A percentile compares a stretch with the other conserved stretches of the same genome.
Conservation (phyloP, 2,797 vertebrate species). For the Sebastes kiyomatsui region DNA sequence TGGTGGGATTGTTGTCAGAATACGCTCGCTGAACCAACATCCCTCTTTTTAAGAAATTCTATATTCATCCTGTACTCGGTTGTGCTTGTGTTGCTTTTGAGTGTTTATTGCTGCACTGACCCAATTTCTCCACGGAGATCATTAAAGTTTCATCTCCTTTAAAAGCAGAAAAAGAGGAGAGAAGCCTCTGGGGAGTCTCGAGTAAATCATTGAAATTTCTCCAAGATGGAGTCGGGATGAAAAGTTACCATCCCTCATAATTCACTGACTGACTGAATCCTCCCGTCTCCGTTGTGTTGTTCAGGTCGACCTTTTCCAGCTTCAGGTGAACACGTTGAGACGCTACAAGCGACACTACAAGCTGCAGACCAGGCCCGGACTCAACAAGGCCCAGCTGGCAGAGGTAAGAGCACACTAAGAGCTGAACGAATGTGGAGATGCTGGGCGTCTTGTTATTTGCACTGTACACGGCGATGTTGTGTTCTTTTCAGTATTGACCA, state of each 20-base stretch:
- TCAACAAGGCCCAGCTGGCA: slow-evolving; percentile 98
- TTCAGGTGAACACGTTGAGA: slow-evolving; percentile 96
- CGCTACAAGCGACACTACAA: slow-evolving; percentile 99
- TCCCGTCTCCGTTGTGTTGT: slow-evolving; percentile 1
- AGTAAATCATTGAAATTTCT: neutral
- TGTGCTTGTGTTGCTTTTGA: neutral
- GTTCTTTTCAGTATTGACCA: neutral
- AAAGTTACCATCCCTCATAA: neutral
- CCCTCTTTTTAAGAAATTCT: neutral
- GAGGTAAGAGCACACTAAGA: slow-evolving; percentile 72
- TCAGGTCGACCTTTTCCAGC: slow-evolving; percentile 98
- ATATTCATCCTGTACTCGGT: neutral
- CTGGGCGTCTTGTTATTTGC: neutral
- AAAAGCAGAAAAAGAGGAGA: neutral
- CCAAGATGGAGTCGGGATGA: neutral
- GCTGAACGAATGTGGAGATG: too few relatives aligned
- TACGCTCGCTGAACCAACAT: neutral
- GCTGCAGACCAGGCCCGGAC: slow-evolving; percentile 95
- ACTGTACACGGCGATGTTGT: neutral
- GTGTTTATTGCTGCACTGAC: neutral
- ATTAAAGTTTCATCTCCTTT: slow-evolving; percentile 14
- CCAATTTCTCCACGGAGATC: neutral
- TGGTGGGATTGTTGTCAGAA: neutral
- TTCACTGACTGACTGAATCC: neutral
- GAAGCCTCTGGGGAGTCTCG: neutral